Evolutionary conservation across 2,113 vertebrate genomes (phyloP).

Genomic region (Proterorhinus semilunaris): DNA sequence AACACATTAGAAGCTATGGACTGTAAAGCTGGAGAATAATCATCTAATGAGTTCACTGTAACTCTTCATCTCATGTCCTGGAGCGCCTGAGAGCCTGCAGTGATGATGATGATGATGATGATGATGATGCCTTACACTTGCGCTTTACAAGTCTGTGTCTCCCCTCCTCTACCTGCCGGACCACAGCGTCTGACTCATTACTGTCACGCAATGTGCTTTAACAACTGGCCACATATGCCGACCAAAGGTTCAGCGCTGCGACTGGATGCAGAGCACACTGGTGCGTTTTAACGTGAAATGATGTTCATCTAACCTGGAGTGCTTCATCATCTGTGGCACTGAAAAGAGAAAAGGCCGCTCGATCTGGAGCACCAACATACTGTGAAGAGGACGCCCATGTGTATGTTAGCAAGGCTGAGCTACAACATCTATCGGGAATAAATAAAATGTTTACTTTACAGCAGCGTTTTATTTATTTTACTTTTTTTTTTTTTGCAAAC

Average conservation of each 20-base stretch:
- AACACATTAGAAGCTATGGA: not conserved
- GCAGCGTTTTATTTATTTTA: too few relatives aligned
- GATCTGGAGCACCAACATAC: not conserved
- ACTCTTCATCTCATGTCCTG: not conserved
- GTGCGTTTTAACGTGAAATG: conserved; percentile 21
- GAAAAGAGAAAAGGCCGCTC: not conserved
- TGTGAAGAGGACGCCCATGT: not conserved
- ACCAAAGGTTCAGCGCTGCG: not conserved
- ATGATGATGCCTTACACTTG: too few relatives aligned
- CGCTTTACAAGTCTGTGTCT: too few relatives aligned
- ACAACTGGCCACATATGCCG: conserved; percentile 29
- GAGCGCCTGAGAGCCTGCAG: not conserved
- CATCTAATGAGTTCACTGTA: conserved; percentile 11
- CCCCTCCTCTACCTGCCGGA: too few relatives aligned
- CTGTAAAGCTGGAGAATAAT: not conserved
- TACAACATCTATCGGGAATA: too few relatives aligned
- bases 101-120: too few relatives aligned
- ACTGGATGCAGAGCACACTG: conserved; percentile 20
- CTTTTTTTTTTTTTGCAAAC: too few relatives aligned
- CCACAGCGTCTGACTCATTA: conserved; percentile 22
- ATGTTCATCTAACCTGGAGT: conserved; percentile 17
- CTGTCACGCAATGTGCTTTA: conserved; percentile 38
- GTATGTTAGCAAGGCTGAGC: too few relatives aligned
- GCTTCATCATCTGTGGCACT: conserved; percentile 18
- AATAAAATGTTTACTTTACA: too few relatives aligned